Conservation (phyloP, 2,113 vertebrate species). For the Thymallus thymallus region DNA sequence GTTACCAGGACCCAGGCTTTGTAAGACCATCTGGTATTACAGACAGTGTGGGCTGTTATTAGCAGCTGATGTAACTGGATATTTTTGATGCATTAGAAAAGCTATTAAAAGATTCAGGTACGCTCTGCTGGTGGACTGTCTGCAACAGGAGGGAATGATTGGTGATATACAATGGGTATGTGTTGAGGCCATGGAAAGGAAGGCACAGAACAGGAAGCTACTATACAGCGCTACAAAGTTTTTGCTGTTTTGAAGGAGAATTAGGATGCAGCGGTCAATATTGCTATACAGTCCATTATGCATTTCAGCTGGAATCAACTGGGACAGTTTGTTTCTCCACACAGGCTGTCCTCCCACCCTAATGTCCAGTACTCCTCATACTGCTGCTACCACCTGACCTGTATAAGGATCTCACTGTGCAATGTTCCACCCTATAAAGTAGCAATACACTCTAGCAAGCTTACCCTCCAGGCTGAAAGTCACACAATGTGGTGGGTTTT, state of each 20-base stretch:
- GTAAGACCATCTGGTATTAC: constrained; percentile 2
- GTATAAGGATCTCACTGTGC: constrained; percentile 7
- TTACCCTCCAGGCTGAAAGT: constrained; percentile 7
- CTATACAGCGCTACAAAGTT: neutral
- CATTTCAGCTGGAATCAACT: neutral
- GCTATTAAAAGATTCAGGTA: neutral
- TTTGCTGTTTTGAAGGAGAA: neutral
- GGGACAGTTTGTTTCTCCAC: neutral
- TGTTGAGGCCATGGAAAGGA: neutral
- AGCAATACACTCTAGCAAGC: constrained; percentile 14
- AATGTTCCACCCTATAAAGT: constrained; percentile 15
- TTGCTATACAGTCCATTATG: neutral
- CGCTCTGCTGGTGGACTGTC: neutral
- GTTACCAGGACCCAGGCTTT: neutral
- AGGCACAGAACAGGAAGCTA: neutral
- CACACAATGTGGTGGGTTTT: constrained; percentile 11
- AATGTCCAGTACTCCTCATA: neutral
- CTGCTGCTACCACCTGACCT: neutral
- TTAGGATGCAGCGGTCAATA: neutral
- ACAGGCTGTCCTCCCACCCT: neutral
- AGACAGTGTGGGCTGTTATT: neutral
- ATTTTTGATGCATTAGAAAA: neutral
- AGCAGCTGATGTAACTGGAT: neutral
- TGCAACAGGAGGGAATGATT: neutral
- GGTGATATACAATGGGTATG: neutral